Evolutionary conservation across 2,888 invertebrate species (phyloP), one percentile per base, ranked within the genome.

Genomic region (Hylaea fasciaria): DNA sequence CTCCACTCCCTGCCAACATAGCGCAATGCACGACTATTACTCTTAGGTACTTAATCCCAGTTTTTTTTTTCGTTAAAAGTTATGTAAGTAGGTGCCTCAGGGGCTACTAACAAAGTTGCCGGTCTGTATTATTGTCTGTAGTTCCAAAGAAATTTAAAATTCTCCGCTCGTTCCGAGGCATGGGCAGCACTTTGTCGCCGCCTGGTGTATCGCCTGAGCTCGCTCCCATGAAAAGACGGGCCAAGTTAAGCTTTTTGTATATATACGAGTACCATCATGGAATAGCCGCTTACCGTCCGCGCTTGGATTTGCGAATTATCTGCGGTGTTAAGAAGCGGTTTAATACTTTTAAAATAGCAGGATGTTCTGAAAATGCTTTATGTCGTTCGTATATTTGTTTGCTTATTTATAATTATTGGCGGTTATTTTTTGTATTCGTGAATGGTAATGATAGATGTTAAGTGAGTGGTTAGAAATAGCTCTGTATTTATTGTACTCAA

Each of bases 91-190:
- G 10, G 17, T 17, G 17, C 43, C 17, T 11, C 40, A 14, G 17
- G 16, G 16, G 1, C 17, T 40, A n/a, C 40, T 43, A 43, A 43
- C 17, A 43, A 43, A 43, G 43, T 43, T 43, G 3, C 11, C 11
- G n/a, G 43, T 43, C 43, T 43, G 43, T 17, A 43, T 17, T 41
- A 41, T 43, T 43, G 43, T 41, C 14, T 43, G 4, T 40, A 43
- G 43, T 43, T 17, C 11, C 11, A 43, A 43, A 43, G 16, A 43
- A 43, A 43, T 17, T 43, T 43, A 17, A 43, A 43, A 43, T 43
- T 43, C 43, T 43, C 4, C 17, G 17, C 43, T 43, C 43, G 43
- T 14, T 10, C 12, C 2, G 43, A 2, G 17, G 1, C 14, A 43
- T 17, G 43, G 14, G 17, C 11, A 17, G 11, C 43, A 43, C 43